Evolutionary conservation across 2,113 vertebrate genomes (phyloP), one percentile per base, ranked within the genome.

Genomic region (Vidua chalybeata): DNA sequence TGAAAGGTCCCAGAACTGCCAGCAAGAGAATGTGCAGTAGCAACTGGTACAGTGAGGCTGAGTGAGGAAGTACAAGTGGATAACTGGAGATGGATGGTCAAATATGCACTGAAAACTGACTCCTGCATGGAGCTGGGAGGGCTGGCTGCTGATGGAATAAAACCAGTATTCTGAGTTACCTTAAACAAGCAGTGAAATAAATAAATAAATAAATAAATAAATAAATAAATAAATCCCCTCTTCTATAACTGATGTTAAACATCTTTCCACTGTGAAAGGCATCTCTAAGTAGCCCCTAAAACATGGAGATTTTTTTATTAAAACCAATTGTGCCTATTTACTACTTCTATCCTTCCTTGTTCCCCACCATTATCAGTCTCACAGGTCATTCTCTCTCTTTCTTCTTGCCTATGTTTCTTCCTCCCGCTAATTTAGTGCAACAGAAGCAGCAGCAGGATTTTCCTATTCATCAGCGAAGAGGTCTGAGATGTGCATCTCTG

Each of bases 371-470:
- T 45, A 69, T 39, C 76, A 75, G 52, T 39, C 30, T 92, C 35
- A 74, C 33, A 86, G 15, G 64, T 63, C 48, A 59, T 46, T 66
- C 31, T 73, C 41, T 72, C 33, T 49, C 63, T 83, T 43, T 81
- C 18, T 71, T 88, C 82, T 90, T 69, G 52, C 41, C 67, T 28
- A 26, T 13, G 19, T 86, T 80, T 85, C 43, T 39, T 85, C 59
- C 54, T 87, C 14, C 37, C 73, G 39, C 27, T 94, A 91, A 85
- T 85, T 83, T 76, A 54, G 27, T 54, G 74, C 18, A 92, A 64
- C 39, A 95, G 77, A 75, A 76, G 66, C n/a, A 93, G 67, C 72
- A 92, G 72, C 43, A 86, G 43, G 15, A 33, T 67, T 90, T 92
- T 90, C 46, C 67, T 83, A 7, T 69, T 86, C 55, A 88, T 86